Base-by-base conservation (phyloP, 2,888 invertebrate genomes). In the Penaeus monodon region DNA sequence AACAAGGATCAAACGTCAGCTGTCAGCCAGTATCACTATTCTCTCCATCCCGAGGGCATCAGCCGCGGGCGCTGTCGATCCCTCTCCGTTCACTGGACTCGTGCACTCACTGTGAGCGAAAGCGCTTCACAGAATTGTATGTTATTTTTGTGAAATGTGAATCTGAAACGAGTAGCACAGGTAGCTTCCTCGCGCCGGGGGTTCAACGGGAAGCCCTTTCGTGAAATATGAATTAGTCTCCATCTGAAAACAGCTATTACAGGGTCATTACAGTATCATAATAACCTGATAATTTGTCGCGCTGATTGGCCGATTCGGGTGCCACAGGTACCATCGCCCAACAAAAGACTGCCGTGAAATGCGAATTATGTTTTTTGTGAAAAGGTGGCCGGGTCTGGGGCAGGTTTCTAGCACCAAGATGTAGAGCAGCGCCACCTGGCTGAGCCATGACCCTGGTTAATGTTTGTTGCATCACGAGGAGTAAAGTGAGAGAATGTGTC, bases 211-310 rank as follows among this genome's bases (percentile, higher is more conserved):
- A 80, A 66, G 66, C 44, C 38, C 27, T 70, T 27, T 81, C 70
- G 73, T 73, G 85, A 80, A 80, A 85, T 74, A 80, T 85, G 85
- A 85, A 85, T 85, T 74, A 85, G 68, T 38, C 68, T n/a, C 33
- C 22, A 44, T 65, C 74, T 80, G 84, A 38, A 68, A 57, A 65
- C 85, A 33, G 64, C 63, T 65, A 85, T 80, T 85, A 74, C 85
- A 44, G 85, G 64, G 73, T 64, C 64, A 85, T 85, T 85, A 85
- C 38, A 80, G 64, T 33, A 38, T 38, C 79, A 73, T 73, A 80
- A 85, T 74, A 80, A 85, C 80, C 79, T 38, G 64, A 85, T 80
- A 44, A 80, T 85, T 85, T 85, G 85, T 85, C 85, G 68, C 24
- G 66, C 33, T 70, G 80, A 79, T 73, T 73, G 74, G 76, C 84